Conservation (phyloP, 2,113 vertebrate species). For the Zosterops japonicus region DNA sequence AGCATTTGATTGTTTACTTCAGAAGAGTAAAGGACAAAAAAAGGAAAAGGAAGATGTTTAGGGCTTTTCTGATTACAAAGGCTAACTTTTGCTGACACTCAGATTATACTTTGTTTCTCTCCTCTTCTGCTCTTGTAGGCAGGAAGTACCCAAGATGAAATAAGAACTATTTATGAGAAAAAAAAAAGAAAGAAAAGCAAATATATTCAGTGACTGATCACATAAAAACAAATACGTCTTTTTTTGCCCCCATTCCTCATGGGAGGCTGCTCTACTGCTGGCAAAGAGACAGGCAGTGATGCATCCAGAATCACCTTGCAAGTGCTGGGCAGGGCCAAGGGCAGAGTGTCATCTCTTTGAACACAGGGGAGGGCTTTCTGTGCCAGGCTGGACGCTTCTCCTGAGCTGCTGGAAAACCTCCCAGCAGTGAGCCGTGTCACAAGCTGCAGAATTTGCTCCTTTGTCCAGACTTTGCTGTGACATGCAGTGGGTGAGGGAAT, state of each 20-base stretch:
- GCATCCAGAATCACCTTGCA: not conserved
- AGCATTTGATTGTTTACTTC: not conserved
- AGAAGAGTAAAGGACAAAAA: not conserved
- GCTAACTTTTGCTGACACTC: not conserved
- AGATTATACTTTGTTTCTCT: not conserved
- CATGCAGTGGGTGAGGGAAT: not conserved
- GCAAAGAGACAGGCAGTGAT: not conserved
- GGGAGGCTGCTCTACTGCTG: not conserved
- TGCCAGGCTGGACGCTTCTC: not conserved
- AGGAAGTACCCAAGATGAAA: not conserved
- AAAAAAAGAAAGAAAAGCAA: not conserved
- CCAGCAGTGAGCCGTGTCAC: fast-evolving
- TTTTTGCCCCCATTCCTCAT: not conserved
- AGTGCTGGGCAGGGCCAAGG: not conserved
- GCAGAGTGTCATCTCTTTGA: not conserved
- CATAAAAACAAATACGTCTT: not conserved
- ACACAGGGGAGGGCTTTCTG: not conserved
- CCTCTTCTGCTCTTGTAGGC: not conserved
- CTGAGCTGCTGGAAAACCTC: not conserved
- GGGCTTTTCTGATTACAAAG: not conserved
- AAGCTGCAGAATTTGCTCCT: not conserved
- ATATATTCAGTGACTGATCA: not conserved
- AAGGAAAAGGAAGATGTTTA: not conserved
- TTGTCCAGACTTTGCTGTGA: not conserved
- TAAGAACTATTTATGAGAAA: not conserved